Conservation (phyloP, 2,888 invertebrate genomes). For the Monochamus alternatus region DNA sequence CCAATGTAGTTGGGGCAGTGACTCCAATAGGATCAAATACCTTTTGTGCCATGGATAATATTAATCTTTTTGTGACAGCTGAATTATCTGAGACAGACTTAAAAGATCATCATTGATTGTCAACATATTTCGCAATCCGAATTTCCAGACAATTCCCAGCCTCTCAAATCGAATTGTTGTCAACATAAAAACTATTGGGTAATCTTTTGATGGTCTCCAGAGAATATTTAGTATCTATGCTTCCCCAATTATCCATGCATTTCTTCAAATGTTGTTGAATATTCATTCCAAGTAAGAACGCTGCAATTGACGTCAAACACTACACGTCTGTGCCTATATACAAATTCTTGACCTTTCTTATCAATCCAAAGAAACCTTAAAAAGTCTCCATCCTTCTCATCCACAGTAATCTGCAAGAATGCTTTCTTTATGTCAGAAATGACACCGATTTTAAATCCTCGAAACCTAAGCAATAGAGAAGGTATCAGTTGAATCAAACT, state of each 20-base stretch:
- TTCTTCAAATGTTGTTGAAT: constrained; percentile 27
- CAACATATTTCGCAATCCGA: constrained; percentile 22
- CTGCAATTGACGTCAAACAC: constrained; percentile 35
- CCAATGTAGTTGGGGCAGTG: constrained; percentile 34
- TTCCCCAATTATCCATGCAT: constrained; percentile 15
- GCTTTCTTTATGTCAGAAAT: constrained; percentile 58
- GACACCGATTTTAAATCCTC: constrained; percentile 45
- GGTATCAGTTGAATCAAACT: constrained; percentile 39
- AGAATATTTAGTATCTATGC: constrained; percentile 5
- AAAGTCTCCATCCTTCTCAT: constrained; percentile 19
- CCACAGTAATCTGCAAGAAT: constrained; percentile 57
- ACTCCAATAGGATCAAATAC: constrained; percentile 42
- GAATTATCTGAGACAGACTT: neutral
- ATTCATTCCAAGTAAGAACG: constrained; percentile 17
- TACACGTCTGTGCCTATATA: constrained; percentile 26
- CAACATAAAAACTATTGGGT: constrained; percentile 17
- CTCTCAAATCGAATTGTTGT: neutral
- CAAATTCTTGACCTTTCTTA: constrained; percentile 2
- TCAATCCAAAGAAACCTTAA: constrained; percentile 37
- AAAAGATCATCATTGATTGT: constrained; percentile 19
- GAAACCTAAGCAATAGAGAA: constrained; percentile 41
- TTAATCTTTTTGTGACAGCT: constrained; percentile 5
- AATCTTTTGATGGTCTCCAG: constrained; percentile 16
- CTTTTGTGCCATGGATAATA: constrained; percentile 32
- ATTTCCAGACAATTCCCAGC: constrained; percentile 29